phyloP scores from a whole-genome alignment of 2,113 vertebrate genomes.

The Sardina pilchardus region DNA sequence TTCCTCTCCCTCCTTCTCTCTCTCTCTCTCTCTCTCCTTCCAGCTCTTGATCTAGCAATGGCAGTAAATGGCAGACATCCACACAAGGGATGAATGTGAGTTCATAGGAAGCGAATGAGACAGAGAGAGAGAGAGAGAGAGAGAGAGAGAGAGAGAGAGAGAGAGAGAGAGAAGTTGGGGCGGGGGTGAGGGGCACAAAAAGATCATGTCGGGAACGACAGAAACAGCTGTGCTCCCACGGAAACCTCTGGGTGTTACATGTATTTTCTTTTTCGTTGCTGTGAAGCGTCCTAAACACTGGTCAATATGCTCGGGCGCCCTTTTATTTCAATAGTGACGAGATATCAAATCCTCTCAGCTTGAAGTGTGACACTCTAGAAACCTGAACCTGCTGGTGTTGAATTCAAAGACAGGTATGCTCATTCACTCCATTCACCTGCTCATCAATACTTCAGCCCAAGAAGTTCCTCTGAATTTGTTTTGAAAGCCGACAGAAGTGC shows the following conservation, averaged over 20 bases:
- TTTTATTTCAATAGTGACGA: neutral
- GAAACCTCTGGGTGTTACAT: neutral
- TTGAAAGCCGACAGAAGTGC: neutral
- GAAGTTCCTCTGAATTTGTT: neutral
- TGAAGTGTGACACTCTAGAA: neutral
- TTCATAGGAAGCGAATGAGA: too few relatives aligned
- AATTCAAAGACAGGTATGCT: neutral
- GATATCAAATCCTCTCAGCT: neutral
- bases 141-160: neutral
- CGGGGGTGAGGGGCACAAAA: neutral
- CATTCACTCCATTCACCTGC: neutral
- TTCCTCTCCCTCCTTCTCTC: neutral
- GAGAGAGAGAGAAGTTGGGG: neutral
- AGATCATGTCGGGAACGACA: neutral
- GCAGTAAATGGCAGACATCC: neutral
- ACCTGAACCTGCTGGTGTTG: neutral
- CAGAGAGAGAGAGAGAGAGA: too few relatives aligned
- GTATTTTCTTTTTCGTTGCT: neutral
- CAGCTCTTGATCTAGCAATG: neutral
- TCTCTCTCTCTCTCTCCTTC: neutral
- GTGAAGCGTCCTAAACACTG: neutral
- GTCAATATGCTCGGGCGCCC: neutral
- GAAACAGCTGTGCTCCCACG: constrained; percentile 5
- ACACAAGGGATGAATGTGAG: neutral
- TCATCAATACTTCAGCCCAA: neutral